Conservation (phyloP, 2,113 vertebrate species). For the Semicossyphus pulcher region DNA sequence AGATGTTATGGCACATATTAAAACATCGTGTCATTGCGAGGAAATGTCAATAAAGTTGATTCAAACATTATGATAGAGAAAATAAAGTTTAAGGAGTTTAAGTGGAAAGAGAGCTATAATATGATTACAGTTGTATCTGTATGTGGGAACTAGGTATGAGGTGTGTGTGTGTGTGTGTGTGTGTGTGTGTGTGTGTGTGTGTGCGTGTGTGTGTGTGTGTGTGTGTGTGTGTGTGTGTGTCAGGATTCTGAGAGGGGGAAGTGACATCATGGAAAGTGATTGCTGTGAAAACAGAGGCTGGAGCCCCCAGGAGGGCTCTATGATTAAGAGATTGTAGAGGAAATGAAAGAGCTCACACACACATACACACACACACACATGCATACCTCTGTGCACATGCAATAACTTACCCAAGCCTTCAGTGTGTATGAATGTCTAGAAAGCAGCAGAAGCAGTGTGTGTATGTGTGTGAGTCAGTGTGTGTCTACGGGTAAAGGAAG, state of each 20-base stretch:
- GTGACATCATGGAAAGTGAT: conserved; percentile 81
- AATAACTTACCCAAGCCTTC: conserved; percentile 26
- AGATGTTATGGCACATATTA: too few relatives aligned
- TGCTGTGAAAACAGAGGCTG: conserved; percentile 57
- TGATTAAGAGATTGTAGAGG: conserved; percentile 79
- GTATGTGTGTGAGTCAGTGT: neutral
- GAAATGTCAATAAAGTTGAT: too few relatives aligned
- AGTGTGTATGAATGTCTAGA: conserved; percentile 32
- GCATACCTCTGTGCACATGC: conserved; percentile 28
- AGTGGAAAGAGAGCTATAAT: too few relatives aligned
- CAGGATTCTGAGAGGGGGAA: conserved; percentile 41
- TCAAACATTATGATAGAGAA: too few relatives aligned
- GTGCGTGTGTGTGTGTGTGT: conserved; percentile 3
- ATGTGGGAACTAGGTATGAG: neutral
- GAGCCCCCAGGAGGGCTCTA: conserved; percentile 68
- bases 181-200: conserved; percentile 24
- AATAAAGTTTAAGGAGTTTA: too few relatives aligned
- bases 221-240: conserved; percentile 17
- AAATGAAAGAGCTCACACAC: conserved; percentile 68
- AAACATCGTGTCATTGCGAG: too few relatives aligned
- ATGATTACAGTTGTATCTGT: neutral
- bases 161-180: conserved; percentile 30
- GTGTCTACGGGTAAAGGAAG: conserved; percentile 41
- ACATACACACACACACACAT: neutral
- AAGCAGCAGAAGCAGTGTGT: neutral